Conservation (phyloP, 2,888 invertebrate genomes). For the Theretra japonica region DNA sequence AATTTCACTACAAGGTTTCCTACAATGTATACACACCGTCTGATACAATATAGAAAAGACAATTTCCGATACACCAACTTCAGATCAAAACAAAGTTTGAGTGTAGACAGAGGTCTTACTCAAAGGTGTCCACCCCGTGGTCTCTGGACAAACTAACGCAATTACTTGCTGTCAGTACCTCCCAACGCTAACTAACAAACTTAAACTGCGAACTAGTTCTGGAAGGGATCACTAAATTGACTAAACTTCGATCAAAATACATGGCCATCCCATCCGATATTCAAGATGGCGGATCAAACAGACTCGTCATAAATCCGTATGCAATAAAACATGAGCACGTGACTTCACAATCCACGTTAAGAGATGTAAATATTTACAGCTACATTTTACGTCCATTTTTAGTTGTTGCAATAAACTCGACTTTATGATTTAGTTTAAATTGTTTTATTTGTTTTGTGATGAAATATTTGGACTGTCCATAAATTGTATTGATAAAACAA, state of each 20-base stretch:
- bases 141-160: background rate
- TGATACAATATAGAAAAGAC: too few relatives aligned
- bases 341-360: slow-evolving; percentile 55
- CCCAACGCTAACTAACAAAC: background rate
- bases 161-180: background rate
- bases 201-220: slow-evolving; percentile 10
- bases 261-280: slow-evolving; percentile 32
- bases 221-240: background rate
- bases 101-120: background rate
- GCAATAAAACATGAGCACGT: slow-evolving; percentile 72
- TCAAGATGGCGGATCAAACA: slow-evolving; percentile 42
- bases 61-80: too few relatives aligned
- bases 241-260: background rate
- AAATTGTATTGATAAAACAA: background rate
- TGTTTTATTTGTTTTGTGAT: slow-evolving; percentile 36
- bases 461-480: slow-evolving; percentile 32
- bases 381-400: slow-evolving; percentile 61
- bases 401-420: slow-evolving; percentile 49
- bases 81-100: background rate
- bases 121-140: background rate
- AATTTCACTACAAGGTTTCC: too few relatives aligned
- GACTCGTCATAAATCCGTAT: slow-evolving; percentile 67
- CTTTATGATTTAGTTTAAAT: slow-evolving; percentile 48
- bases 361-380: slow-evolving; percentile 71
- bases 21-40: too few relatives aligned